Evolutionary conservation across 2,113 vertebrate genomes (phyloP), one percentile per base, ranked within the genome.

Genomic region (Colaptes auratus): DNA sequence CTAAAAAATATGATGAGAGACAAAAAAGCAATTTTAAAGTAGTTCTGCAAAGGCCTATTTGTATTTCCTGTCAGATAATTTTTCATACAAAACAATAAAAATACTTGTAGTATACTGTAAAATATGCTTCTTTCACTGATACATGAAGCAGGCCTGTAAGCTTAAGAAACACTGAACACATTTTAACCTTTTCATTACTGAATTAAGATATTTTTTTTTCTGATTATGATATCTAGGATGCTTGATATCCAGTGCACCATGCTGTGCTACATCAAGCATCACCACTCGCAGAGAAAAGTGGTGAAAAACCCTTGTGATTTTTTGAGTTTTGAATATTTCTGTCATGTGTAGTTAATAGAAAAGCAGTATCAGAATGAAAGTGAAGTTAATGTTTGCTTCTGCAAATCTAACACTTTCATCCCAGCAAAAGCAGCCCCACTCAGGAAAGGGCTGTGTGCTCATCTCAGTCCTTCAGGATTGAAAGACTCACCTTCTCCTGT

Each of bases 1-100:
- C 24, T 92, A 93, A 73, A 86, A 96, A 96, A 84, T 82, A 48
- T 9, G 61, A 91, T 55, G 33, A 92, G 90, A 94, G 65, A 88
- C 44, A 82, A 81, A 42, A 83, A 76, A 60, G 19, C 46, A 20
- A 69, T 88, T 95, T 95, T 86, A 33, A 89, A 88, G 46, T 33
- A 60, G 35, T 84, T 92, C 30, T 83, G 42, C 11, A 86, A 86
- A 86, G 58, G 23, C 27, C 27, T 75, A 28, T 89, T 92, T 90
- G 59, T 86, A 30, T 89, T 94, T 83, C 31, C 59, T 64, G 23
- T 70, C 66, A 85, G 60, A 35, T 18, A 6, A 71, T 95, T 97
- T 97, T 94, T 96, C 92, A 90, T 53, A 71, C 60, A 27, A 46
- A 77, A 88, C 36, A 10, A 39, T 39, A 92, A 35, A 46, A 80